Conservation (phyloP, 1,140 invertebrate species). For the Chymomyza costata region DNA sequence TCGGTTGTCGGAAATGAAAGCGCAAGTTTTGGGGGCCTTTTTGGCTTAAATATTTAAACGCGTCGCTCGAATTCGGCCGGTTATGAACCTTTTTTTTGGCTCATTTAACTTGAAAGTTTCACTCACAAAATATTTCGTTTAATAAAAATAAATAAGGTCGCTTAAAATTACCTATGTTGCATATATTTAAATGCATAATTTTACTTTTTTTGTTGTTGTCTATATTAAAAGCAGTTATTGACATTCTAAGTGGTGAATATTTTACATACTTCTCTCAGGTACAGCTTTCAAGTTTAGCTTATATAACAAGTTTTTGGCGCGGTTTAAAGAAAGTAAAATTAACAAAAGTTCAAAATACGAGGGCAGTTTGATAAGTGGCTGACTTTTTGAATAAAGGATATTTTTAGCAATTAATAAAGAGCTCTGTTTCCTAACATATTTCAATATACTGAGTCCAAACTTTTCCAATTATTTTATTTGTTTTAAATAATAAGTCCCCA, state of each 20-base stretch:
- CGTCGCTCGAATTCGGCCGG: too few relatives aligned
- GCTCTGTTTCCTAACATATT: too few relatives aligned
- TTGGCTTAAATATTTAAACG: constrained; percentile 26
- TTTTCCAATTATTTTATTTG: too few relatives aligned
- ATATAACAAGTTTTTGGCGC: too few relatives aligned
- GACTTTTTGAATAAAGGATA: too few relatives aligned
- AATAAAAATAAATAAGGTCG: too few relatives aligned
- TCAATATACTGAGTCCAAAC: too few relatives aligned
- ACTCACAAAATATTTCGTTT: constrained; percentile 4
- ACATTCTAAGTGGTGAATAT: constrained; percentile 50
- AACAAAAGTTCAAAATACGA: constrained; percentile 7
- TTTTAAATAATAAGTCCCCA: too few relatives aligned
- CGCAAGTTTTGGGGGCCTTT: constrained; percentile 44
- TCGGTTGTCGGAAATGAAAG: constrained; percentile 40
- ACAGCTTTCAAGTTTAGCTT: constrained; percentile 11
- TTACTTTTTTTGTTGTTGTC: not conserved
- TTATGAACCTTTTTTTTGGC: constrained; percentile 5
- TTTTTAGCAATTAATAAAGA: too few relatives aligned
- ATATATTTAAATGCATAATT: too few relatives aligned
- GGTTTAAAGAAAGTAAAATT: constrained; percentile 30
- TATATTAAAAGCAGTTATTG: not conserved
- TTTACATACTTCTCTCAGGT: constrained; percentile 2
- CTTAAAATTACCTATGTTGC: too few relatives aligned
- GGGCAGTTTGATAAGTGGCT: too few relatives aligned
- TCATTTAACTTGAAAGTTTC: constrained; percentile 19